Evolutionary conservation across 2,797 vertebrate species (phyloP), one percentile per base, ranked within the genome.

Genomic region (Halcyon leucocephala): DNA sequence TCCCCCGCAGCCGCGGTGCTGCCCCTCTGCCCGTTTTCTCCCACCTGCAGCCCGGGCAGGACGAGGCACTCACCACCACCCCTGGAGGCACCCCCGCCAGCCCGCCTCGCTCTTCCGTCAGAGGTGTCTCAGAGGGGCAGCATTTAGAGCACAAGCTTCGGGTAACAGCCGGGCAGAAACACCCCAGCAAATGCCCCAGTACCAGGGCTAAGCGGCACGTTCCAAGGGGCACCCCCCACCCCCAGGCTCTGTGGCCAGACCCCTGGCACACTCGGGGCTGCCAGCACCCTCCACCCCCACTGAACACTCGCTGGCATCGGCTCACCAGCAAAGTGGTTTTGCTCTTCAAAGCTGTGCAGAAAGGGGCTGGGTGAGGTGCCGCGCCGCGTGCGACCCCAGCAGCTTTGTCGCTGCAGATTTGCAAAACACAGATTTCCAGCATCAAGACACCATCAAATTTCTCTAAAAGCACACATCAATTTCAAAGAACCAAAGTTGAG

Each of bases 111-210:
- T 24, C 52, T 14, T 14, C 16, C 1, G 0, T 0, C 9, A n/a
- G 20, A 24, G 41, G 33, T 4, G 1, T 3, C 1, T 0, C 6
- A 4, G 5, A 11, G 22, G 13, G 2, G 0, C 28, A 6, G 1
- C 18, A 1, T 15, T 52, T 9, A 21, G 18, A 57, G 21, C 39
- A 60, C 7, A 46, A 15, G 13, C 37, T 42, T 7, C 2, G 16
- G 60, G 49, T 26, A 48, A 37, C 1, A 69, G n/a, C 24, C 15
- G 9, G 1, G 4, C 0, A 2, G 46, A 54, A 25, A 25, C 22
- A 49, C 24, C 0, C 6, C 19, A 24, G 57, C 79, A 7, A 25
- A 25, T 13, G 25, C 13, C 0, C 6, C 19, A 24, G 57, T 71
- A 8, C 6, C 8, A 21, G 55, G 42, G 42, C 24, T 2, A 42